A percentile compares a stretch with the other conserved stretches of the same genome.
phyloP scores from a whole-genome alignment of 1,140 invertebrate genomes.

The Tetraneura akinire region DNA sequence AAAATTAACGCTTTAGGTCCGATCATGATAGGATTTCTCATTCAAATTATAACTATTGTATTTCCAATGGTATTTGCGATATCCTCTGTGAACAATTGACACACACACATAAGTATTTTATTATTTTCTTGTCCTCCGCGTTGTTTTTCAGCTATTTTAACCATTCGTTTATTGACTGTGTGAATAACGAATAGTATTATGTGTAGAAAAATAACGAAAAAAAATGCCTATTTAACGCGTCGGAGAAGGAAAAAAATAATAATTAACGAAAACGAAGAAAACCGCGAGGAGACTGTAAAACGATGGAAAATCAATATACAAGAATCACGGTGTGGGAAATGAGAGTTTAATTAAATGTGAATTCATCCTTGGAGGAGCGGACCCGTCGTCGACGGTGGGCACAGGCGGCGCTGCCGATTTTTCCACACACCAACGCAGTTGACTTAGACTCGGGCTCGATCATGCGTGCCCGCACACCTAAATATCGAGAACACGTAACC shows the following conservation, averaged over 20 bases:
- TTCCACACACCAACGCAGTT: conserved; percentile 39
- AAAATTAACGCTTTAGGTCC: too few relatives aligned
- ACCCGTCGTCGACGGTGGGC: conserved; percentile 21
- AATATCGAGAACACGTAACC: conserved; percentile 34
- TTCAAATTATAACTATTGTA: too few relatives aligned
- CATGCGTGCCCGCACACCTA: conserved; percentile 44
- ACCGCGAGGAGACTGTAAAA: conserved; percentile 18
- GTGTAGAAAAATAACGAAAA: too few relatives aligned
- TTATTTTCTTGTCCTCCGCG: too few relatives aligned
- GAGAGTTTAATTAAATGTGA: conserved; percentile 51
- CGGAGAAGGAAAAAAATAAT: neutral
- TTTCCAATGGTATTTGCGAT: too few relatives aligned
- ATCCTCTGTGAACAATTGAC: too few relatives aligned
- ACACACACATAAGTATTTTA: too few relatives aligned
- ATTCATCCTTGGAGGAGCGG: conserved; percentile 48
- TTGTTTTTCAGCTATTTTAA: too few relatives aligned
- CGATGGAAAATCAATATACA: conserved; percentile 44
- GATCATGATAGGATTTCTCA: too few relatives aligned
- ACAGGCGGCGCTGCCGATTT: conserved; percentile 18
- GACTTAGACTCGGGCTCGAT: conserved; percentile 36
- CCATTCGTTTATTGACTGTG: too few relatives aligned
- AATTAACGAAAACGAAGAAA: conserved; percentile 30
- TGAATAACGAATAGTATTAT: too few relatives aligned
- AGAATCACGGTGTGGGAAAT: conserved; percentile 45
- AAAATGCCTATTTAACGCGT: neutral